Base-by-base conservation (phyloP, 2,888 invertebrate genomes). In the Coecobrya sp. region DNA sequence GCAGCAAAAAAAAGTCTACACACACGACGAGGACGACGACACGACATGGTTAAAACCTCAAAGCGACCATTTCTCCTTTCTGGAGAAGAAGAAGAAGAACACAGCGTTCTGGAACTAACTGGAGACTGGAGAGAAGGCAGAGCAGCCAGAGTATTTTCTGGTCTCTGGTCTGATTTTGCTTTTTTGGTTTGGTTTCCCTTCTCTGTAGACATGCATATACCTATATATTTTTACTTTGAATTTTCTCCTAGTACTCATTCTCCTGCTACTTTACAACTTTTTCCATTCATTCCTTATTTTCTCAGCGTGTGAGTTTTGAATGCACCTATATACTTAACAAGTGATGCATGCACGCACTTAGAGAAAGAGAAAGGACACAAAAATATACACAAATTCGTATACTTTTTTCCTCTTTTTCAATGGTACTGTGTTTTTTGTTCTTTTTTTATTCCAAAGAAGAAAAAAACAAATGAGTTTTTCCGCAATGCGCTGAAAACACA, bases 401-500 rank as follows among this genome's bases (percentile, higher is more conserved):
- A 82, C 59, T 59, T 16, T 42, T 82, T 82, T 82, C 62, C 1
- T 5, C 49, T 70, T 81, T 81, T 89, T 27, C 49, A 25, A 16
- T 19, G 49, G 49, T 13, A 49, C 7, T 49, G 49, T 10, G 3
- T 49, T 49, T 49, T 49, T 49, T 11, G 49, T 1, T 36, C 36
- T 36, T 76, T 16, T 88, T 81, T 30, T 36, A 30, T n/a, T 55
- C 55, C 8, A 30, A 30, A 3, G 76, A 52, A 81, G 11, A 59
- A 65, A 65, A 89, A 89, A 89, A 82, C 89, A 89, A 89, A 89
- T 89, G 89, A 89, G 89, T 84, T 89, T 88, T 89, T 89, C 89
- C 89, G 89, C 89, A 89, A 79, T 89, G 89, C 89, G 84, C 86
- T 13, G 86, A 86, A 86, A 86, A 65, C 59, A 62, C 65, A 65